phyloP scores from a whole-genome alignment of 1,140 invertebrate species.

The Phymastichus coffea region DNA sequence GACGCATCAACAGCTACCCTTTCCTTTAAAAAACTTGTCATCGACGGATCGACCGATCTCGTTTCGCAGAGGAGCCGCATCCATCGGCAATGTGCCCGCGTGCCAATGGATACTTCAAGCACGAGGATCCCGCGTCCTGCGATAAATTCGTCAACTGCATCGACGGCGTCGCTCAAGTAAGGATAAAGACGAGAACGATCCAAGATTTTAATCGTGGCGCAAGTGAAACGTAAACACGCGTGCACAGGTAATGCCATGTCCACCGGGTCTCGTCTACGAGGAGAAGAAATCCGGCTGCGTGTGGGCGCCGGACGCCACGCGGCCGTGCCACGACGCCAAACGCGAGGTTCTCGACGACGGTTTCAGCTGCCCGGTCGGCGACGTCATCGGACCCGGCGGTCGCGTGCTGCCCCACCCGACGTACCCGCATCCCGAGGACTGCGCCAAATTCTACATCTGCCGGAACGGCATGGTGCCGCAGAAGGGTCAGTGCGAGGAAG shows the following conservation, averaged over 20 bases:
- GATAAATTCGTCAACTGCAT: slow-evolving; percentile 83
- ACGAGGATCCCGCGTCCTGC: slow-evolving; percentile 74
- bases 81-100: slow-evolving; percentile 72
- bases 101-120: slow-evolving; percentile 78
- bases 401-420: slow-evolving; percentile 75
- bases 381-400: slow-evolving; percentile 68
- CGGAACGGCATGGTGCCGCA: slow-evolving; percentile 75
- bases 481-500: slow-evolving; percentile 72
- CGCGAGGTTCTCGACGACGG: slow-evolving; percentile 73
- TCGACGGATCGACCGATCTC: too few relatives aligned
- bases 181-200: neutral
- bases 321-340: slow-evolving; percentile 65
- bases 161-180: slow-evolving; percentile 66
- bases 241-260: slow-evolving; percentile 67
- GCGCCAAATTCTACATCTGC: slow-evolving; percentile 84
- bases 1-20: too few relatives aligned
- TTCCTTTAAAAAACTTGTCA: too few relatives aligned
- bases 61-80: slow-evolving; percentile 71
- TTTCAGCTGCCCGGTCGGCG: slow-evolving; percentile 75
- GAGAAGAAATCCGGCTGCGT: slow-evolving; percentile 73
- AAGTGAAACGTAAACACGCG: neutral
- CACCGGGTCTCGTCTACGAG: slow-evolving; percentile 79
- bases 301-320: slow-evolving; percentile 66
- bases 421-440: slow-evolving; percentile 79
- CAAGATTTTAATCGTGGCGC: neutral